Evolutionary conservation across 2,113 vertebrate species (phyloP).

Genomic region (Varanus salvator): DNA sequence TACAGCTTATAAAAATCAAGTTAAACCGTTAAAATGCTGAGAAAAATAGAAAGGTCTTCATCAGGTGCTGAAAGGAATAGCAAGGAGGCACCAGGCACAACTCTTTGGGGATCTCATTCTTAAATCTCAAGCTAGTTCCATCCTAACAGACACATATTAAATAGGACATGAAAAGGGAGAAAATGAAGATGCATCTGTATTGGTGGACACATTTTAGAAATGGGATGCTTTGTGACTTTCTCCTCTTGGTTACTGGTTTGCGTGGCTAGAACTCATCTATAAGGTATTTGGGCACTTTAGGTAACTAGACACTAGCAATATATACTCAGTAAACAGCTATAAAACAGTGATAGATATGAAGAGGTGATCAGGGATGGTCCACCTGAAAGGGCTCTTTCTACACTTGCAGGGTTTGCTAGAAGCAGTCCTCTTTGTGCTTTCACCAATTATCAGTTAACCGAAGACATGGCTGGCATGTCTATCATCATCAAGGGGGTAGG

Average conservation of each 20-base stretch:
- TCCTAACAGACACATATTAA: background rate
- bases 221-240: background rate
- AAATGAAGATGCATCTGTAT: background rate
- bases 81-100: too few species aligned
- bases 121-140: background rate
- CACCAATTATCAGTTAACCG: too few species aligned
- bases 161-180: background rate
- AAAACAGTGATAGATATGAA: background rate
- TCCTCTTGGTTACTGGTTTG: background rate
- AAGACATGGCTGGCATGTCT: too few species aligned
- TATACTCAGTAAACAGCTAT: background rate
- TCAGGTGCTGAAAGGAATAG: too few species aligned
- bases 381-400: too few species aligned
- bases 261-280: background rate
- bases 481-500: too few species aligned
- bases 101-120: background rate
- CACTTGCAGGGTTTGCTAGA: too few species aligned
- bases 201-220: background rate
- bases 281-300: background rate
- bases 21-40: too few species aligned
- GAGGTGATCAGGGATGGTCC: too few species aligned
- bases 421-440: too few species aligned
- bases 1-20: too few species aligned
- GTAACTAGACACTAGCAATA: background rate
- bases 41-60: too few species aligned